Evolutionary conservation across 2,113 vertebrate species (phyloP), one percentile per base, ranked within the genome.

Genomic region (Zosterops japonicus): DNA sequence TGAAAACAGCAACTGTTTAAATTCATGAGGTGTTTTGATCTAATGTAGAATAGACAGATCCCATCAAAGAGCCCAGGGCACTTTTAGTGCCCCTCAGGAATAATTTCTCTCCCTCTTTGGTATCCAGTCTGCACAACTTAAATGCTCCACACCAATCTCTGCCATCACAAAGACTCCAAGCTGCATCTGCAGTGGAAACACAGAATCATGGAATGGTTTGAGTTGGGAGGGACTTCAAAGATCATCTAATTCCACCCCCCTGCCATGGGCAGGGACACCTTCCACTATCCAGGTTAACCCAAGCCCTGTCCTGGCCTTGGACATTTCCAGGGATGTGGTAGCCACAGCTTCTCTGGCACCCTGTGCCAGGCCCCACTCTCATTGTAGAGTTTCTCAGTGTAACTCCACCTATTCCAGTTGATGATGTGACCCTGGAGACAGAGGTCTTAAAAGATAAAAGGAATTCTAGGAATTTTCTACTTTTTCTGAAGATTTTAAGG

Each of bases 91-190:
- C 36, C 27, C 5, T 70, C 79, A 81, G 21, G 20, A 63, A 71
- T 31, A 33, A 39, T 17, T 31, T 4, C 1, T 28, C 8, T 87
- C 14, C 6, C 18, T 89, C 33, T 67, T 31, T 84, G 65, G 19
- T 49, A 19, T 12, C 24, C 36, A 56, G 11, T 4, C 27, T 68
- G 7, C 0, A 2, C n/a, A 21, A 67, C 0, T 46, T 10, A 36
- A 60, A 19, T 31, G 24, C 20, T n/a, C 47, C 25, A 35, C 39
- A 12, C 11, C 33, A 74, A 3, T 11, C 47, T 74, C 22, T 87
- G 60, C 8, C 8, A 21, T 2, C 42, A 16, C 22, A 75, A 82
- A n/a, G 59, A 25, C 36, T 70, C 1, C 2, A 46, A 72, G 42
- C 19, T 90, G 44, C 21, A 63, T 33, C 39, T 78, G 29, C 53